Base-by-base conservation (phyloP, 2,888 invertebrate species). In the Philopedon plagiatum region DNA sequence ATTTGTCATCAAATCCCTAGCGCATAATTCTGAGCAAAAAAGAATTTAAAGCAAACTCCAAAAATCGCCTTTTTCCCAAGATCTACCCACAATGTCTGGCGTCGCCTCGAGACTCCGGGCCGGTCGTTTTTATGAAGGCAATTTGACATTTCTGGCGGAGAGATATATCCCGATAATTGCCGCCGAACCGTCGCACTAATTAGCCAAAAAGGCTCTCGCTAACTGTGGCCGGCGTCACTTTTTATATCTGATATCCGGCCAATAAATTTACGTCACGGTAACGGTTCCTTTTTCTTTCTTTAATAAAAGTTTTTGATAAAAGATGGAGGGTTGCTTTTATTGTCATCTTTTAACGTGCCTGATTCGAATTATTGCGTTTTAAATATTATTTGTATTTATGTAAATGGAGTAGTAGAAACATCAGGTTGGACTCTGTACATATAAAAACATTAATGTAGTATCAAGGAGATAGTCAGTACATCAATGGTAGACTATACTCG, bases 141-240 rank as follows among this genome's bases (percentile, higher is more conserved):
- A 29, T 54, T 54, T 54, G 51, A 54, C 51, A 54, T 54, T 29
- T 18, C 51, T 54, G 51, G 51, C 51, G 5, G 21, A 54, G 51
- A 54, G 29, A 54, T 54, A 54, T 51, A 51, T 54, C 15, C 29
- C 51, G 51, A 54, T 54, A 54, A 54, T 54, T 29, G 51, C 51
- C 29, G 13, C 29, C 51, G 51, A 54, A 54, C 29, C 51, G 51
- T 18, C 29, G 29, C 21, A 29, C 15, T 54, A 54, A 54, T 54
- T 54, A 54, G 51, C 51, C 29, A 29, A 29, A 54, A 54, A 29
- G 51, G 51, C 29, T 29, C 8, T 29, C 8, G 18, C 51, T 29
- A 54, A 54, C 51, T 54, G 51, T 49, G 44, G 18, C 1, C 7
- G 21, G 21, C 51, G 26, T 29, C 51, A 51, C 15, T 13, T 51